phyloP scores from a whole-genome alignment of 53 echinoderm and acorn worm genomes.

The Henricia sp. region DNA sequence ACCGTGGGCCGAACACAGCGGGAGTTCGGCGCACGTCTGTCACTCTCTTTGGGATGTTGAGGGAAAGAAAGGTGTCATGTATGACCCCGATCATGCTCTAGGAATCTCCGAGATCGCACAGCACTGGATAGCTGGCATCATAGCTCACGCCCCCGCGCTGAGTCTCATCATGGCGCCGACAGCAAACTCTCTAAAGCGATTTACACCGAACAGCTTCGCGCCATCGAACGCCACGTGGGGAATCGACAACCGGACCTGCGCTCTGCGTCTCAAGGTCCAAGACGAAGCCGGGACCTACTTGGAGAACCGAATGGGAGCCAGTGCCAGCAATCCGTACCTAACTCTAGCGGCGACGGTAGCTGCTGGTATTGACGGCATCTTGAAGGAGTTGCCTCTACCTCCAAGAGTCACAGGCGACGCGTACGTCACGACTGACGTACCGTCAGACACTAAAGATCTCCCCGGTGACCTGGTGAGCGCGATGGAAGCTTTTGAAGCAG shows the following conservation, averaged over 20 bases:
- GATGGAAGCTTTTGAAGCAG: conserved; percentile 63
- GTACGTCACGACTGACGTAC: conserved; percentile 52
- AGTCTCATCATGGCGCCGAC: conserved; percentile 69
- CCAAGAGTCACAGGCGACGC: conserved; percentile 56
- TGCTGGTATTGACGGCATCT: conserved; percentile 76
- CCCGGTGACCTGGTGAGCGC: conserved; percentile 69
- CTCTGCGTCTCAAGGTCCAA: conserved; percentile 61
- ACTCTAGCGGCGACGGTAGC: conserved; percentile 68
- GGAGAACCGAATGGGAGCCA: conserved; percentile 80
- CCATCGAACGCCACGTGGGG: conserved; percentile 79
- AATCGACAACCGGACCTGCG: conserved; percentile 67
- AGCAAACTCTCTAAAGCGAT: conserved; percentile 63
- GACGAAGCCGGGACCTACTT: conserved; percentile 75
- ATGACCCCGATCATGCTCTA: conserved; percentile 34
- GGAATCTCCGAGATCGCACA: conserved; percentile 66
- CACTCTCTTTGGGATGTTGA: conserved; percentile 83
- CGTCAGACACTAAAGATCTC: conserved; percentile 44
- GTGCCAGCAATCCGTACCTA: conserved; percentile 79
- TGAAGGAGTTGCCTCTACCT: conserved; percentile 66
- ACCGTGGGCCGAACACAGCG: conserved; percentile 71
- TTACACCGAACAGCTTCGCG: conserved; percentile 55
- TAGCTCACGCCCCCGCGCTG: conserved; percentile 70
- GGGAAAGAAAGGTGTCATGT: conserved; percentile 53
- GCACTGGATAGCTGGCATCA: conserved; percentile 85
- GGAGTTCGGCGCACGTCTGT: conserved; percentile 79